These are phyloP conservation scores for Reticulitermes lucifugus DNA, from an alignment of 2,888 invertebrate species.

Conservation along the genomic window DNA sequence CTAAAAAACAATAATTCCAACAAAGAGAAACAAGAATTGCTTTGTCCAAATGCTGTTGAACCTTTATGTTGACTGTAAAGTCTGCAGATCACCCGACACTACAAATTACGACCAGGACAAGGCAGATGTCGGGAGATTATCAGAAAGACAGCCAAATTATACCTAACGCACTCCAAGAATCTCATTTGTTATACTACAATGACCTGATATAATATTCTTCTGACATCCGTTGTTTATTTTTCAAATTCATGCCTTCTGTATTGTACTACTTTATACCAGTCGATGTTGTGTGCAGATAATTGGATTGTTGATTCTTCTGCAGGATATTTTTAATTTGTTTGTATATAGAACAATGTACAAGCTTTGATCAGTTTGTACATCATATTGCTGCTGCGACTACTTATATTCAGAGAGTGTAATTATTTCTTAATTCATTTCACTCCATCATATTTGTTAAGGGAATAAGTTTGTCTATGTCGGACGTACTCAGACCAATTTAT, in stretches of 20 bases:
- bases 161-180: neutral
- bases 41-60: constrained; percentile 36
- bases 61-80: neutral
- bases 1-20: constrained; percentile 27
- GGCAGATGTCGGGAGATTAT: constrained; percentile 13
- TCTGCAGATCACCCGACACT: neutral
- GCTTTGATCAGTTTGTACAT: neutral
- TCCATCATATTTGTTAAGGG: constrained; percentile 8
- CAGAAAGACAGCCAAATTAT: constrained; percentile 34
- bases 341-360: neutral
- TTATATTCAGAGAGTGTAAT: neutral
- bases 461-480: constrained; percentile 13
- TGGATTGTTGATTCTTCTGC: constrained; percentile 32
- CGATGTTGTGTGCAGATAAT: constrained; percentile 29
- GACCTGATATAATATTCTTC: constrained; percentile 1
- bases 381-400: too few relatives aligned
- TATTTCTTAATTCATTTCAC: constrained; percentile 24
- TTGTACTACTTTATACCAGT: neutral
- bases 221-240: neutral
- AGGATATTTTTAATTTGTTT: constrained; percentile 29
- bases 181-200: constrained; percentile 33
- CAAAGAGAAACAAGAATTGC: neutral
- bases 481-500: neutral
- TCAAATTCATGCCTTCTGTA: neutral
- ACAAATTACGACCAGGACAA: neutral